Percentiles rank a stretch among this genome's conserved stretches.
Conservation (phyloP, 2,888 invertebrate species). For the Xestia sexstrigata region DNA sequence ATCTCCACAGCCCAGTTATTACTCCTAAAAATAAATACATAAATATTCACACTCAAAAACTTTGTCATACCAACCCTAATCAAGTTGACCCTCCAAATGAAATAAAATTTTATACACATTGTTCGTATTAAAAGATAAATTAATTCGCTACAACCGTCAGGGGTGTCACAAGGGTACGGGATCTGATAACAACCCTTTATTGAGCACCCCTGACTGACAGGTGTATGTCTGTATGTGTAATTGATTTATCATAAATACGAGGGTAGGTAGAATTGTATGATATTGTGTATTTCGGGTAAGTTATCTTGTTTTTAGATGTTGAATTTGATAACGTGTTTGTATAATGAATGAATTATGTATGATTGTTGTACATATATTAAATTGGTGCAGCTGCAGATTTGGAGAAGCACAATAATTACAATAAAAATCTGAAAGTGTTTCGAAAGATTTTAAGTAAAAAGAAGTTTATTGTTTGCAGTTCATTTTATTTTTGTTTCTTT, state of each 20-base stretch:
- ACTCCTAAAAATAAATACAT: too few species aligned
- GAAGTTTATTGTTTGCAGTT: too few species aligned
- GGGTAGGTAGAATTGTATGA: slow-evolving; percentile 22
- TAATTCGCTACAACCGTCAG: slow-evolving; percentile 61
- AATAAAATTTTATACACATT: slow-evolving; percentile 63
- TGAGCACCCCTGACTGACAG: slow-evolving; percentile 54
- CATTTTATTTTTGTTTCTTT: too few species aligned
- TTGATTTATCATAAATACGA: slow-evolving; percentile 53
- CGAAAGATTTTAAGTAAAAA: neutral
- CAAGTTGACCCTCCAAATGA: slow-evolving; percentile 55
- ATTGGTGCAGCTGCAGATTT: slow-evolving; percentile 23
- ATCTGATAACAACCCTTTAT: slow-evolving; percentile 61
- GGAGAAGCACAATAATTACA: neutral
- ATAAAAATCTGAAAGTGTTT: neutral
- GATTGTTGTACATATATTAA: neutral
- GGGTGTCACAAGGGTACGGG: slow-evolving; percentile 50
- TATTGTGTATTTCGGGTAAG: neutral
- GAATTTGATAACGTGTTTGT: slow-evolving; percentile 29
- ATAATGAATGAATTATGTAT: slow-evolving; percentile 24
- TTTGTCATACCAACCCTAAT: slow-evolving; percentile 48
- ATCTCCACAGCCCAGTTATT: too few species aligned
- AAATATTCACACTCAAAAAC: too few species aligned
- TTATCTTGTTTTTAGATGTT: slow-evolving; percentile 37
- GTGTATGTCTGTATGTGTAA: slow-evolving; percentile 40
- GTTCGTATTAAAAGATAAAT: slow-evolving; percentile 65